Base-by-base conservation (phyloP, 2,797 vertebrate species). In the Thunnus albacares region DNA sequence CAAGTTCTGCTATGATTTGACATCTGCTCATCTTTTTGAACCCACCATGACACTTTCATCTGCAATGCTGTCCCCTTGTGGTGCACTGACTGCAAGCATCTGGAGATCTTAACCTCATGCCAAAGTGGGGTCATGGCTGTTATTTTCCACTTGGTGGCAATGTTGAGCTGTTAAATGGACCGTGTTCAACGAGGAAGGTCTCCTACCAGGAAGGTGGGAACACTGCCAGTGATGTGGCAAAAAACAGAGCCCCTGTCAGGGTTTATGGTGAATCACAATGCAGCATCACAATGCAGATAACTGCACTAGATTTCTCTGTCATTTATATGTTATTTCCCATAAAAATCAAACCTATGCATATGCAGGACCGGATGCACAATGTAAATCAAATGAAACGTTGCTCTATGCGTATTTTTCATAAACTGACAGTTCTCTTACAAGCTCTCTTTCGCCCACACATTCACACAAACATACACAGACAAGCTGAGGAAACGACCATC, bases 261-360 rank as follows among this genome's bases (percentile, higher is more conserved):
- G 75, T 67, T 74, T 81, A 58, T 55, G 81, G 80, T 83, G 88
- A 89, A 90, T 90, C 84, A 91, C 87, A 91, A 81, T 81, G 87
- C 85, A 82, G 75, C 85, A 85, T 75, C 79, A 88, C 84, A 91
- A 84, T 90, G 88, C 90, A 93, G 83, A 90, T 77, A 89, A 76
- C 74, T 8, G 81, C 68, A 5, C 80, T 45, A 41, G 67, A 52
- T 59, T 76, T 10, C 52, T 70, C 77, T 57, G 55, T 49, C 57
- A 59, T 87, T 81, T 75, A 30, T 75, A 79, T 62, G 71, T 80
- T 86, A 12, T 79, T 45, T 77, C 71, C 51, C 45, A 60, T 86
- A 67, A 85, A 43, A 71, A 71, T 77, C 74, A 80, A 82, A 58
- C 30, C 65, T 11, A 3, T 73, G 70, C 81, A 75, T 70, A 58